Base-by-base conservation (phyloP, 2,888 invertebrate species). In the Drosophila conformis region DNA sequence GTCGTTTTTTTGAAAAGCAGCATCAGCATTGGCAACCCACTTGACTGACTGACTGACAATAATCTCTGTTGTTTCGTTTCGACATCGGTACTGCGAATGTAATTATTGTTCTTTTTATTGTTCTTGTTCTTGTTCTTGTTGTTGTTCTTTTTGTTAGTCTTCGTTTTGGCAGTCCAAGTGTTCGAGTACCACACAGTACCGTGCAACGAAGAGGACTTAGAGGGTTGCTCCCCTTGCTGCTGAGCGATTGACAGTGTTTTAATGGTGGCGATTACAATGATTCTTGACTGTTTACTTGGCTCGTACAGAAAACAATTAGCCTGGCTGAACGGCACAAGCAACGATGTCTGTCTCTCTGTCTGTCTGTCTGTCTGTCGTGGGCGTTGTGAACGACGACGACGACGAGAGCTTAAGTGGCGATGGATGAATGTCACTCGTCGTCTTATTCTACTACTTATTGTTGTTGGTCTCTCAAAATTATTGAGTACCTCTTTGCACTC, bases 201-300 rank as follows among this genome's bases (percentile, higher is more conserved):
- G 46, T 46, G 46, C 46, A 25, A 25, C 21, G 7, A 25, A 8
- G 46, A 46, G 25, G 46, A 51, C 56, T 60, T 58, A 66, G 69
- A 68, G 71, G 80, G 73, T 76, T 76, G 68, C 66, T 76, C 13
- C 64, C 63, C 51, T 53, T 72, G 66, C 64, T 68, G 52, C 53
- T 69, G 66, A 73, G 65, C 66, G 77, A 81, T 74, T 84, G 83
- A 74, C 80, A 79, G 83, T 82, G 80, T 82, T 79, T 82, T 85
- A 82, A 82, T 85, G 83, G 76, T 82, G 80, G 80, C 80, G 83
- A 85, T 85, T 82, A 82, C 83, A 73, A 85, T 83, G 83, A 73
- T 85, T 73, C 71, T 69, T 68, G 57, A 29, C 61, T 70, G 51
- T 72, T 78, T 78, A 64, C 66, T 78, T 78, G 65, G 25, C 60